Evolutionary conservation across 2,888 invertebrate genomes (phyloP).

Genomic region (Erebia ligea): DNA sequence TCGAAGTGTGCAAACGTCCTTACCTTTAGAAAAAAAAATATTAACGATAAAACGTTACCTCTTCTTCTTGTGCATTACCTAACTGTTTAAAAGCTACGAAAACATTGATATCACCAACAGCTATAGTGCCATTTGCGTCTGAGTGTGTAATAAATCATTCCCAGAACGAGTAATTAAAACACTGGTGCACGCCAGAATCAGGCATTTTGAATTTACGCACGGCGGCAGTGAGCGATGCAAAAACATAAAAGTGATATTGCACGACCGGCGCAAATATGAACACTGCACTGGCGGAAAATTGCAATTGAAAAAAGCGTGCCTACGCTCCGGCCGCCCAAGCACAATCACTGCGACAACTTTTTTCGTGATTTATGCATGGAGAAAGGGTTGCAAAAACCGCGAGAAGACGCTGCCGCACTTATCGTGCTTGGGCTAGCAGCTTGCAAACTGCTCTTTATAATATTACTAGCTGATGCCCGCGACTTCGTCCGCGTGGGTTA

Average conservation of each 20-base stretch:
- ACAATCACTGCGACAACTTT: too few relatives aligned
- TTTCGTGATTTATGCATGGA: too few relatives aligned
- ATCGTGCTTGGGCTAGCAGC: too few relatives aligned
- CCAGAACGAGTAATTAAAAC: conserved; percentile 82
- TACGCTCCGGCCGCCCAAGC: not conserved
- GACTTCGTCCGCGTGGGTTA: too few relatives aligned
- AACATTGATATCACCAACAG: conserved; percentile 50
- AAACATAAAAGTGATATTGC: conserved; percentile 59
- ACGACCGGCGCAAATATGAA: conserved; percentile 51
- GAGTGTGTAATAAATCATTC: conserved; percentile 76
- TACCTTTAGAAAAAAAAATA: not conserved
- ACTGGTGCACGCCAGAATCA: conserved; percentile 76
- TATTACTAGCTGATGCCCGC: too few relatives aligned
- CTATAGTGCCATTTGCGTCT: conserved; percentile 59
- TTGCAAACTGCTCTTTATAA: too few relatives aligned
- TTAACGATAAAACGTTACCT: conserved; percentile 12
- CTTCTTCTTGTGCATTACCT: conserved; percentile 14
- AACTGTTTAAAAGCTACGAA: conserved; percentile 47
- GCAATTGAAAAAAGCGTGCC: conserved; percentile 36
- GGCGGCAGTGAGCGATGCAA: conserved; percentile 52
- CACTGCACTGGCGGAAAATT: conserved; percentile 42
- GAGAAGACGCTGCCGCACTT: too few relatives aligned
- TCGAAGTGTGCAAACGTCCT: too few relatives aligned
- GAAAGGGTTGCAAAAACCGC: too few relatives aligned
- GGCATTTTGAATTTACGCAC: conserved; percentile 70